Base-by-base conservation (phyloP, 2,113 vertebrate species). In the Carollia perspicillata region DNA sequence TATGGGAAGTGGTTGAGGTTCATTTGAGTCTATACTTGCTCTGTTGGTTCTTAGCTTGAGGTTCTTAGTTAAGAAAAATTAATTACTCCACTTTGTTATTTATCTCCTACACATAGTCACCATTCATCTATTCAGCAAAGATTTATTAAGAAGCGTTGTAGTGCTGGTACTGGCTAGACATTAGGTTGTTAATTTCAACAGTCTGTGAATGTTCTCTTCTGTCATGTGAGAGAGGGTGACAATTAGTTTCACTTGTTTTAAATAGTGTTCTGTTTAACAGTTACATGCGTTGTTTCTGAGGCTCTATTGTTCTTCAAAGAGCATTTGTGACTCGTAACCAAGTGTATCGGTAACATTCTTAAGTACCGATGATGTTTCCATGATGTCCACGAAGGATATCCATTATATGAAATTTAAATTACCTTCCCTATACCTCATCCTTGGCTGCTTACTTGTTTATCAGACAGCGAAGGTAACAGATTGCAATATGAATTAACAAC, bases 221-320 rank as follows among this genome's bases (percentile, higher is more conserved):
- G 40, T 90, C 83, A 72, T 71, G 63, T 77, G 77, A 93, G n/a
- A 37, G 51, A 63, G 74, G 74, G 83, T 95, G 72, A 94, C 94
- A 93, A 91, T 96, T 75, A 85, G 75, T 80, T 92, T 93, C 44
- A 49, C n/a, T 78, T 26, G 17, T 84, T 94, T 96, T 87, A 17
- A 79, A 33, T 53, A 9, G 7, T 86, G 40, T 79, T 55, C 49
- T 92, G 16, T 94, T 66, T 35, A 92, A 88, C 44, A 71, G 84
- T 88, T 95, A 65, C 33, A 0, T 83, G 95, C 79, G 35, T 58
- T 68, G n/a, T 83, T 91, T 90, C 49, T 72, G 88, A 92, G 14
- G 20, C 79, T 92, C 12, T 75, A 8, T 85, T 95, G 30, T 53
- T 84, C 77, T 96, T 90, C 60, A 60, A 93, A 72, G 92, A 94